Evolutionary conservation across 2,888 invertebrate genomes (phyloP), one percentile per base, ranked within the genome.

Genomic region (Cerastis rubricosa): DNA sequence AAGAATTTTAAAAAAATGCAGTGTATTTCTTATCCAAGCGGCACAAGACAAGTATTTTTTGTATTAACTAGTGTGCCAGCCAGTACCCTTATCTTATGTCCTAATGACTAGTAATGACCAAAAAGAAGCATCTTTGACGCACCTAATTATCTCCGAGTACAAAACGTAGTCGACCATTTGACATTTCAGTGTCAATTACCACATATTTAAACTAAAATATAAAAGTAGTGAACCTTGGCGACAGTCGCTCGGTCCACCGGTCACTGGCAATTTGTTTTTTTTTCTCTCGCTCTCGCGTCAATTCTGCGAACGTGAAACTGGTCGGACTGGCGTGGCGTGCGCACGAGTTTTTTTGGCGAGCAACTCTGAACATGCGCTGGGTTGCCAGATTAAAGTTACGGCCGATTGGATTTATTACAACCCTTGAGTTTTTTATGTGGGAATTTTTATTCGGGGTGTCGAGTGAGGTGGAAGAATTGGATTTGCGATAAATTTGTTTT

Each of bases 271-370:
- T 94, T 94, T 92, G 92, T 92, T 93, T 94, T 83, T 94, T 40
- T 87, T 96, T 95, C 93, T 91, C 89, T 88, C 83, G 89, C 88
- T 88, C 85, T 79, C 82, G 85, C 81, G 87, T 86, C 87, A 85
- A 92, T 96, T 96, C 96, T 94, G 94, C 95, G 96, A 95, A 96
- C 92, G 91, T 88, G 90, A 92, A 96, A 96, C 96, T 91, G 96
- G 96, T 96, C 93, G 87, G 85, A 94, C 94, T 87, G 92, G 94
- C 88, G 87, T 87, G 92, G 94, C 88, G 87, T 89, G 91, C 88
- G 92, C 91, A 88, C 89, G 88, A 91, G 94, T 95, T 95, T 96
- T 96, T 96, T 96, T 93, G 95, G 92, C 91, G 90, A 88, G 91
- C 90, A 90, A 91, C 92, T 89, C 91, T 79, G 81, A 83, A 87